These are phyloP conservation scores for Zelleria hepariella DNA, from an alignment of 2,888 invertebrate genomes.

Conservation along the genomic window DNA sequence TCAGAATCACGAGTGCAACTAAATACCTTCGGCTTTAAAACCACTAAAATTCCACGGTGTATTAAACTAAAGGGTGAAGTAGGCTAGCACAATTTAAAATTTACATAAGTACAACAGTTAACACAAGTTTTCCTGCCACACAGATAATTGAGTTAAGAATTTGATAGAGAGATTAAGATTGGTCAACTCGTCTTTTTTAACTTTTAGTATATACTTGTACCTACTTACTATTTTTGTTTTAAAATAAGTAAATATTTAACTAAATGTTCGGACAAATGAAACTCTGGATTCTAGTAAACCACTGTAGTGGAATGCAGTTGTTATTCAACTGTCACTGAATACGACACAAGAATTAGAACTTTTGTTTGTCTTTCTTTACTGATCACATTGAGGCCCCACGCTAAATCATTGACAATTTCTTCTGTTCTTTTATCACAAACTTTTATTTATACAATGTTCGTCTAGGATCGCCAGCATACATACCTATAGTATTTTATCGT, in stretches of 20 bases:
- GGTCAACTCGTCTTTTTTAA: too few relatives aligned
- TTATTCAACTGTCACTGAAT: conserved; percentile 40
- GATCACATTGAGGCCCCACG: conserved; percentile 38
- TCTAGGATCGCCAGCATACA: not conserved
- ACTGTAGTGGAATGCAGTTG: conserved; percentile 59
- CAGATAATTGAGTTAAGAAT: too few relatives aligned
- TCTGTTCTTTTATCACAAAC: not conserved
- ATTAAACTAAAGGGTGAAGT: not conserved
- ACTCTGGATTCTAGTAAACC: conserved; percentile 47
- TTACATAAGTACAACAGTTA: not conserved
- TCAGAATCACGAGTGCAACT: too few relatives aligned
- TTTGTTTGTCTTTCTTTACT: conserved; percentile 15
- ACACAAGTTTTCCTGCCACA: too few relatives aligned
- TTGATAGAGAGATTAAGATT: too few relatives aligned
- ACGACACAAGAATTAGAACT: not conserved
- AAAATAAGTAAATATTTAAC: conserved; percentile 18
- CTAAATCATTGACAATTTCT: conserved; percentile 8
- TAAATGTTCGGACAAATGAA: conserved; percentile 61
- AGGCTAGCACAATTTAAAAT: not conserved
- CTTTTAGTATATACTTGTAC: too few relatives aligned
- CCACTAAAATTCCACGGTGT: too few relatives aligned
- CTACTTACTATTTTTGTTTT: too few relatives aligned
- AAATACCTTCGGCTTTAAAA: too few relatives aligned
- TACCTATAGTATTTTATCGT: conserved; percentile 15
- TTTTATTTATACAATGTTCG: not conserved